Evolutionary conservation across 2,113 vertebrate species (phyloP), one percentile per base, ranked within the genome.

Genomic region (Paramisgurnus dabryanus): DNA sequence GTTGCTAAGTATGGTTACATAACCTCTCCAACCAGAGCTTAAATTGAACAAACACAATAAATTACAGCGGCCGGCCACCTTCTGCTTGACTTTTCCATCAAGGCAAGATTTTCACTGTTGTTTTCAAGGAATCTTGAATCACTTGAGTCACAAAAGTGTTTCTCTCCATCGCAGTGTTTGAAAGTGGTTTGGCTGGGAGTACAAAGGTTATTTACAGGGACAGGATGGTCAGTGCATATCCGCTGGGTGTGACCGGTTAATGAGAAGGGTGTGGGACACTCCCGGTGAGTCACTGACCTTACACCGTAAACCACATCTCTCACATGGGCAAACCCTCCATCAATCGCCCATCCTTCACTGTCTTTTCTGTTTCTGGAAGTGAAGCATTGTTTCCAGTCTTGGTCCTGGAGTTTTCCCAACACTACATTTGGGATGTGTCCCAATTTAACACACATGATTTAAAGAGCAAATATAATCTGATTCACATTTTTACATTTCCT

Each of bases 261-360:
- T 15, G 18, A 55, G 50, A 76, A 79, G 67, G 78, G 83, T 71
- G 70, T 80, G 74, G 80, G 34, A 34, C n/a, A 27, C 50, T 47
- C 10, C 45, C 10, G 45, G 53, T 93, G 91, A 93, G 83, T 91
- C 89, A 93, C 66, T 63, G 67, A 73, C 82, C 84, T 76, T 85
- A 83, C 88, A 71, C 81, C 73, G 60, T 86, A 76, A 65, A 76
- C 41, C 79, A 80, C 47, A 43, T 67, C 12, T 65, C 34, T 71
- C 70, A 43, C 6, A 0, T 40, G 64, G 17, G 50, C 4, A 2
- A 8, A 41, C 68, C 41, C 9, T 78, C 18, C 50, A 55, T 10
- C 39, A 10, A 39, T 74, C 7, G 0, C n/a, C 22, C 71, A 41
- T 58, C 55, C n/a, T 18, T 7, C 6, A n/a, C 18, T 13, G 7